Base-by-base conservation (phyloP, 2,797 vertebrate species). In the Sebastes matsubarae region DNA sequence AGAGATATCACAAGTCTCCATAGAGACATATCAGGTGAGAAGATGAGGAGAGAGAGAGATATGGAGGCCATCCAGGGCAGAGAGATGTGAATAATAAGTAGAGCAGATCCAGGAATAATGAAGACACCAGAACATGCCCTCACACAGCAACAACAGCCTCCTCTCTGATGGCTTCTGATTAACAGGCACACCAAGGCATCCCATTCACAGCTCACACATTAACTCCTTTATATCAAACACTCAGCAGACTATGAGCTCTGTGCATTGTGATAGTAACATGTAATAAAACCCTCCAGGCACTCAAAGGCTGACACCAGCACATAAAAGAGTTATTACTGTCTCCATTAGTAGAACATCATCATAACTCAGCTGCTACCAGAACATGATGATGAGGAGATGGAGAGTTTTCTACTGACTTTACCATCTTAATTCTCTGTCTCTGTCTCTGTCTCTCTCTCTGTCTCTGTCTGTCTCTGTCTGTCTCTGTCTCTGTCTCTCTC, bases 341-440 rank as follows among this genome's bases (percentile, higher is more conserved):
- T 77, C 75, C 80, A 85, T 88, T 84, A 86, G 59, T 14, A 58
- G 36, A 58, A 38, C 69, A 80, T 76, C 77, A 82, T 71, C 81
- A 64, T 84, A 82, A 86, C 57, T 80, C 67, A 50, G 60, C 59
- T 32, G 50, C 59, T 52, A 58, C 55, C 72, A 63, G 36, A 72
- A 77, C 36, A 38, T 66, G 67, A 76, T 66, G 67, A 77, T 18
- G 68, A 67, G 52, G 67, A 22, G 67, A 27, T 8, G 24, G 8
- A 38, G 36, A 13, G 11, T 8, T 29, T 38, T 18, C 3, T 36
- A 46, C 42, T 68, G 20, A 52, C 54, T 55, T 52, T 52, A 29
- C 30, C 16, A 65, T 60, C 55, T 76, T 54, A 72, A 67, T 52
- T 67, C 46, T 20, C 46, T 67, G 20, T 11, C 20, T 63, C 29